Percentiles rank a stretch among this genome's conserved stretches.
Evolutionary conservation across 2,113 vertebrate species (phyloP).

Genomic region (Pogonocichla stellata): DNA sequence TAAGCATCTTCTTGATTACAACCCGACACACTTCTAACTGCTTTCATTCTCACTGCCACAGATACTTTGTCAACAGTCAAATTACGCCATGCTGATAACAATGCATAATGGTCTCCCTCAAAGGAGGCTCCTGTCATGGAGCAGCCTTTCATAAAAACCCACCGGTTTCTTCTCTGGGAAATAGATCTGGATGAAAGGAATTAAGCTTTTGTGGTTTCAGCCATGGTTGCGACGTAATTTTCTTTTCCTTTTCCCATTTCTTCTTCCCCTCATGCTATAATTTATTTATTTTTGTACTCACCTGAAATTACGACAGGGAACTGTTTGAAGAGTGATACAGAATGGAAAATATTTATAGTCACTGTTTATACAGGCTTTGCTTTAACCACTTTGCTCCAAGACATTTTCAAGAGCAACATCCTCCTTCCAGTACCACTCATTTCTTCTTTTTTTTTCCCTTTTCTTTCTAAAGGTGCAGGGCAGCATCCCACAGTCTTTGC

Average conservation of each 20-base stretch:
- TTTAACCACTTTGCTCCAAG: conserved; percentile 65
- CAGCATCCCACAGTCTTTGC: conserved; percentile 3
- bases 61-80: conserved; percentile 85
- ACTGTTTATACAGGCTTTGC: conserved; percentile 62
- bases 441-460: rapidly evolving
- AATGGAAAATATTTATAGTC: conserved; percentile 60
- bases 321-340: conserved; percentile 21
- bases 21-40: conserved; percentile 82
- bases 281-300: conserved; percentile 46
- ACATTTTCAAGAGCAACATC: conserved; percentile 66
- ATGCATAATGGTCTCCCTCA: conserved; percentile 77
- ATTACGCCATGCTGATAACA: conserved; percentile 83
- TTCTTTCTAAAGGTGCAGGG: neutral
- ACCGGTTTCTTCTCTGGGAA: conserved; percentile 56
- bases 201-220: conserved; percentile 41
- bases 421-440: conserved; percentile 45
- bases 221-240: neutral
- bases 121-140: conserved; percentile 71
- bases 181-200: conserved; percentile 43
- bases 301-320: neutral
- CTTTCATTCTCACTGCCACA: conserved; percentile 81
- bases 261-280: neutral
- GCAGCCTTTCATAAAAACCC: conserved; percentile 69
- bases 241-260: neutral
- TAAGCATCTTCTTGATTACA: conserved; percentile 89